Conservation (phyloP, 2,888 invertebrate species). For the Cyclophora albipunctata region DNA sequence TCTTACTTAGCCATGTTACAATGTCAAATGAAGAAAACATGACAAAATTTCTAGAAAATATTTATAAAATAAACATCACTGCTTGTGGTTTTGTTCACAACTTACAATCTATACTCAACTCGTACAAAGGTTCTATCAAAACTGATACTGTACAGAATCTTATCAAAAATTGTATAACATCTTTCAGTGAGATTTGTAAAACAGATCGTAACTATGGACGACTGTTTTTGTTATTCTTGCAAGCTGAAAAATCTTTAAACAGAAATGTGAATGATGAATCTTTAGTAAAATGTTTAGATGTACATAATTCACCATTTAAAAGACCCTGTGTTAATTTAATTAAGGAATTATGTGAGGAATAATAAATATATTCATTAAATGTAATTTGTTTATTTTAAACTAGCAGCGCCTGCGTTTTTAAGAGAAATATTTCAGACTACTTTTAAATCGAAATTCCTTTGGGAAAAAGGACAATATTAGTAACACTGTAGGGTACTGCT, state of each 20-base stretch:
- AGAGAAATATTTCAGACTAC: neutral
- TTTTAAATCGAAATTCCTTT: neutral
- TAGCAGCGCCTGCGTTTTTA: too few relatives aligned
- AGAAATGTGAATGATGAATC: constrained; percentile 6
- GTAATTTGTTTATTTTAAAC: too few relatives aligned
- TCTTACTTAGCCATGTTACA: constrained; percentile 39
- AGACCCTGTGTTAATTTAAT: constrained; percentile 41
- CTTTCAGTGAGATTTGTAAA: constrained; percentile 21
- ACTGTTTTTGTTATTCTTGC: constrained; percentile 39
- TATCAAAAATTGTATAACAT: constrained; percentile 27
- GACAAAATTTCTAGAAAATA: constrained; percentile 24
- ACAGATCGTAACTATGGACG: constrained; percentile 44
- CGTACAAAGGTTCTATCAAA: constrained; percentile 42
- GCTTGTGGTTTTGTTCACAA: constrained; percentile 35
- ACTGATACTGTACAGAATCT: constrained; percentile 31
- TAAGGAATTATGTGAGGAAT: constrained; percentile 24
- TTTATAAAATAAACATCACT: constrained; percentile 29
- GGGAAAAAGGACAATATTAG: constrained; percentile 11
- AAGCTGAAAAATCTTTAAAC: constrained; percentile 28
- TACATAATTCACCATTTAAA: constrained; percentile 44
- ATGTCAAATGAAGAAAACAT: constrained; percentile 23
- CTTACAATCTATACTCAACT: constrained; percentile 33
- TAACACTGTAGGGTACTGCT: too few relatives aligned
- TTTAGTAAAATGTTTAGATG: constrained; percentile 34
- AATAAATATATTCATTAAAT: neutral